Evolutionary conservation across 2,888 invertebrate species (phyloP), one percentile per base, ranked within the genome.

Genomic region (Steromphala cineraria): DNA sequence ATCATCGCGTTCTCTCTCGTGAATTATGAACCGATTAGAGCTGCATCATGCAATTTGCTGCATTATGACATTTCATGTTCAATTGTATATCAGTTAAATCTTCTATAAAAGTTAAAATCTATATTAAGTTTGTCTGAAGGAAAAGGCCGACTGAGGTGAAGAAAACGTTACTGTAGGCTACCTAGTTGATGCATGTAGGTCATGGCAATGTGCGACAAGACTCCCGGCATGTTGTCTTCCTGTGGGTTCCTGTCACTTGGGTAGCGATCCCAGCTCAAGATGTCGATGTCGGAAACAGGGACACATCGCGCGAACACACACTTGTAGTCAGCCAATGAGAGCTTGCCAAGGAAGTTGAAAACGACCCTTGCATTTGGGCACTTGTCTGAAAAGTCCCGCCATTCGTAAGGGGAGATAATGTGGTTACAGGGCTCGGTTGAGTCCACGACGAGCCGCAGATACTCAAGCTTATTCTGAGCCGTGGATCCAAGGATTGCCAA

Each of bases 241-340:
- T 67, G 31, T 53, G 79, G 79, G 28, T 79, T 71, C 24, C 67
- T 46, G 53, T 71, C 67, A 31, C 52, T 79, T 17, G 79, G 79
- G 19, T 67, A 67, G 19, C 67, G 53, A n/a, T 79, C 79, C 79
- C 79, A 79, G 55, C 79, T 79, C 17, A 79, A 21, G 19, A 79
- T 79, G 31, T 79, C 67, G 17, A 67, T 15, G 24, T 79, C 79
- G n/a, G 31, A 36, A 19, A 79, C 24, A 46, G 67, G 79, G 15
- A 71, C 31, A n/a, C 79, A 40, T 13, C 53, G 67, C 24, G 28
- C 46, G n/a, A 79, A 71, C 19, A 67, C 67, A 5, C 79, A 71
- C 2, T 52, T 79, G 53, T 79, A 79, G 53, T 79, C 79, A 17
- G 28, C 28, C 15, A 46, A 53, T 31, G 67, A 67, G 53, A 79